Conservation (phyloP, 2,888 invertebrate genomes). For the Leptura quadrifasciata region DNA sequence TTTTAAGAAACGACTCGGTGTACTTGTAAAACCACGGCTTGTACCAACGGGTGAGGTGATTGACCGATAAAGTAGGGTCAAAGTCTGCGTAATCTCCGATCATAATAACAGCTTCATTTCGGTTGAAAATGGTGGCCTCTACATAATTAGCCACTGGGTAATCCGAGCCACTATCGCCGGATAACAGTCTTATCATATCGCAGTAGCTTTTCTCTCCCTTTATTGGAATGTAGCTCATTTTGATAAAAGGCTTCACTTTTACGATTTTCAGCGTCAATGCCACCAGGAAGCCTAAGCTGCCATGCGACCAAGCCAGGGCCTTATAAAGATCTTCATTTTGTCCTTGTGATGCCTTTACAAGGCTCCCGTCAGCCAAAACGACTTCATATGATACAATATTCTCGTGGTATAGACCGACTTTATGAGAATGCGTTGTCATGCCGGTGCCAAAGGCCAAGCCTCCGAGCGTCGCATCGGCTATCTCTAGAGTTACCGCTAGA, state of each 20-base stretch:
- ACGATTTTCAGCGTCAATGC: slow-evolving; percentile 80
- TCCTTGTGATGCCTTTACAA: slow-evolving; percentile 76
- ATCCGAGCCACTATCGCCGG: slow-evolving; percentile 76
- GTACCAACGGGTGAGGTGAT: slow-evolving; percentile 79
- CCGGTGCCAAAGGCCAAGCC: slow-evolving; percentile 82
- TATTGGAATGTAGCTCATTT: slow-evolving; percentile 80
- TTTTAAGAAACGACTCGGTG: slow-evolving; percentile 77
- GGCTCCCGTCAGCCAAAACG: slow-evolving; percentile 78
- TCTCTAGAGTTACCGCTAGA: slow-evolving; percentile 81
- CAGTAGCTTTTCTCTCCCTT: slow-evolving; percentile 80
- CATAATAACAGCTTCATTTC: slow-evolving; percentile 81
- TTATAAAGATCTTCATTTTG: slow-evolving; percentile 78
- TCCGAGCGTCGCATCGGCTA: slow-evolving; percentile 82
- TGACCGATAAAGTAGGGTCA: slow-evolving; percentile 75
- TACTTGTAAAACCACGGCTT: slow-evolving; percentile 86
- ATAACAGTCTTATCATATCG: slow-evolving; percentile 77
- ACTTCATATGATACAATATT: slow-evolving; percentile 81
- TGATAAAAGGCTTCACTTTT: slow-evolving; percentile 79
- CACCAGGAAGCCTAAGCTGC: slow-evolving; percentile 81
- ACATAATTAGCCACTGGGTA: slow-evolving; percentile 78
- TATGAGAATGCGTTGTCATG: slow-evolving; percentile 86
- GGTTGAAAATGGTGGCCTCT: slow-evolving; percentile 80
- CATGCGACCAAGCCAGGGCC: slow-evolving; percentile 81
- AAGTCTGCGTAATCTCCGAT: slow-evolving; percentile 80
- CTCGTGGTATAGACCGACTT: slow-evolving; percentile 83